phyloP scores from a whole-genome alignment of 2,888 invertebrate species.

The Sphaerophoria taeniata region DNA sequence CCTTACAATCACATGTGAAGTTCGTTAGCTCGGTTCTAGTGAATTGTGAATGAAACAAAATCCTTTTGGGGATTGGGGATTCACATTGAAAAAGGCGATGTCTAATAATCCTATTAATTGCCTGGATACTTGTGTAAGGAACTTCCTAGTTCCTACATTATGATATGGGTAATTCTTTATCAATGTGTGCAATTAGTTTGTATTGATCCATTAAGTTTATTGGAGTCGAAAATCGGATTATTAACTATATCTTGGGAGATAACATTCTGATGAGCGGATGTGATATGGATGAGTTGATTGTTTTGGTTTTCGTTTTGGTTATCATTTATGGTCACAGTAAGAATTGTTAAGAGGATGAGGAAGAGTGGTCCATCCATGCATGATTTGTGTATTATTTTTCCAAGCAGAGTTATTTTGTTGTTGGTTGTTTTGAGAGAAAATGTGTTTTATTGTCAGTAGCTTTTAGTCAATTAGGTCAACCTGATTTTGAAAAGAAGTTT shows the following conservation, averaged over 20 bases:
- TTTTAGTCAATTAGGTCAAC: too few relatives aligned
- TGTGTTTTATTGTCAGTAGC: too few relatives aligned
- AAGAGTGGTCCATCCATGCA: too few relatives aligned
- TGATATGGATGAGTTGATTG: too few relatives aligned
- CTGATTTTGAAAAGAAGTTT: too few relatives aligned
- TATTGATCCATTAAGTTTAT: slow-evolving; percentile 26
- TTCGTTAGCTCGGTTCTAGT: background rate
- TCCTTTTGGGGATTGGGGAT: background rate
- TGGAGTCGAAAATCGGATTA: background rate
- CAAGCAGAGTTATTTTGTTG: too few relatives aligned
- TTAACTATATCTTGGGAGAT: background rate
- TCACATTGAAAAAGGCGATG: slow-evolving; percentile 17
- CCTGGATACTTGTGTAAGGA: background rate
- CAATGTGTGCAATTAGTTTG: slow-evolving; percentile 38
- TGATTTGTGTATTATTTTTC: too few relatives aligned
- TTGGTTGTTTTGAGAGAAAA: too few relatives aligned
- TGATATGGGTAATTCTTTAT: slow-evolving; percentile 24
- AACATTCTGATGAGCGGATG: too few relatives aligned
- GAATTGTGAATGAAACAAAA: background rate
- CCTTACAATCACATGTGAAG: background rate
- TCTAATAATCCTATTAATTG: slow-evolving; percentile 41
- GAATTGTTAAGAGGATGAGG: too few relatives aligned
- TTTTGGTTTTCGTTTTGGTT: too few relatives aligned
- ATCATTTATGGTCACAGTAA: too few relatives aligned
- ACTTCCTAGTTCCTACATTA: background rate